A percentile compares a stretch with the other conserved stretches of the same genome.
Conservation (phyloP, 2,888 invertebrate species). For the Drosophila affinis region DNA sequence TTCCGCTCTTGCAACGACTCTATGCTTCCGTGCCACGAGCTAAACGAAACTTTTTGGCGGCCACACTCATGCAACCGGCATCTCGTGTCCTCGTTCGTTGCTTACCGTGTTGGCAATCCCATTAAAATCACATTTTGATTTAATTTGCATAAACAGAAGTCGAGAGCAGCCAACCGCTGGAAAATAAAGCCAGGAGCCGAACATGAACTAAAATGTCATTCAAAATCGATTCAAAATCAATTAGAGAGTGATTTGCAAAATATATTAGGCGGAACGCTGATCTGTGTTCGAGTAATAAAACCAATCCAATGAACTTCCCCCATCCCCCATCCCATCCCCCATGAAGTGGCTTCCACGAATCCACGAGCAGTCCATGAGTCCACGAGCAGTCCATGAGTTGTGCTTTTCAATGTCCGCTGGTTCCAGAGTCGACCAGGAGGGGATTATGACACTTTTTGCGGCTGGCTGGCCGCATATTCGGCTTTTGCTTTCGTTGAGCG, state of each 20-base stretch:
- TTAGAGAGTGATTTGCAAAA: slow-evolving; percentile 60
- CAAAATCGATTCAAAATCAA: slow-evolving; percentile 67
- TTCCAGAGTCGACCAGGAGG: slow-evolving; percentile 24
- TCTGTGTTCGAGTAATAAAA: slow-evolving; percentile 21
- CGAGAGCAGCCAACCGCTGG: slow-evolving; percentile 20
- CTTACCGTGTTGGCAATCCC: slow-evolving; percentile 44
- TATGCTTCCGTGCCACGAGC: not conserved
- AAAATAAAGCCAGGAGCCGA: slow-evolving; percentile 14
- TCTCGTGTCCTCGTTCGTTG: slow-evolving; percentile 35
- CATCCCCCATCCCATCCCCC: not conserved
- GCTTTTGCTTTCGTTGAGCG: slow-evolving; percentile 68
- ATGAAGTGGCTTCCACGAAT: not conserved
- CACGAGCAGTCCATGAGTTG: not conserved
- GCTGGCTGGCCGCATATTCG: slow-evolving; percentile 57
- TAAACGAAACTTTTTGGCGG: slow-evolving; percentile 36
- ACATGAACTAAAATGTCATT: slow-evolving; percentile 46
- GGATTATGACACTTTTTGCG: slow-evolving; percentile 69
- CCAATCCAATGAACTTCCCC: slow-evolving; percentile 29
- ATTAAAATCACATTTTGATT: slow-evolving; percentile 72
- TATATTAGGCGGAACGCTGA: slow-evolving; percentile 27
- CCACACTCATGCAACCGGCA: slow-evolving; percentile 29
- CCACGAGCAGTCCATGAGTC: not conserved
- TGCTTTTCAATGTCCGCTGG: not conserved
- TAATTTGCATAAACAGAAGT: slow-evolving; percentile 66
- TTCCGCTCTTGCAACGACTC: slow-evolving; percentile 5